phyloP scores from a whole-genome alignment of 1,140 invertebrate species.

The Nephila pilipes region DNA sequence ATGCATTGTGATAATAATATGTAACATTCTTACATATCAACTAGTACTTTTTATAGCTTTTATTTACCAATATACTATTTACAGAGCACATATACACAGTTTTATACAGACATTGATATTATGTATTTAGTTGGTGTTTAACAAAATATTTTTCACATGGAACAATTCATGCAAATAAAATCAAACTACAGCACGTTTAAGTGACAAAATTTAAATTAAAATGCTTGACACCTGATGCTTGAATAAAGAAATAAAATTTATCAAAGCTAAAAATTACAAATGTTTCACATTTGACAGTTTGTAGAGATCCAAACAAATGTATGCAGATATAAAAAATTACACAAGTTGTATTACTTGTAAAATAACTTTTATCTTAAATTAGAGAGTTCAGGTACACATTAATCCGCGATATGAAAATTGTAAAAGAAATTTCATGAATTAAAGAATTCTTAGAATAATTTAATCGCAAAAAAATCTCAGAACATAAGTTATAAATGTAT shows the following conservation, averaged over 20 bases:
- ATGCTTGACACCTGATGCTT: neutral
- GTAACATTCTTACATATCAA: neutral
- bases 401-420: no score
- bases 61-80: constrained; percentile 25
- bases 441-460: no score
- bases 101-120: constrained; percentile 42
- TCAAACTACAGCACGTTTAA: neutral
- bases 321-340: no score
- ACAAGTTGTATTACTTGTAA: no score
- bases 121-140: neutral
- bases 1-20: neutral
- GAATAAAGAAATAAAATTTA: neutral
- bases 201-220: neutral
- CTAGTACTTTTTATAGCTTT: neutral
- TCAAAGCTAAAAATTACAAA: no score
- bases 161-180: constrained; percentile 1
- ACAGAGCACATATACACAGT: constrained; percentile 17
- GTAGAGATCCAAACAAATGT: no score
- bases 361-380: no score
- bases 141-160: neutral
- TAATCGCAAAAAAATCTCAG: no score
- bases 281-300: no score
- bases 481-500: no score
- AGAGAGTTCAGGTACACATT: no score
- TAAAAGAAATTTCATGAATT: no score